A percentile compares a stretch with the other conserved stretches of the same genome.
Evolutionary conservation across 2,113 vertebrate species (phyloP).

Genomic region (Pyrgilauda ruficollis): DNA sequence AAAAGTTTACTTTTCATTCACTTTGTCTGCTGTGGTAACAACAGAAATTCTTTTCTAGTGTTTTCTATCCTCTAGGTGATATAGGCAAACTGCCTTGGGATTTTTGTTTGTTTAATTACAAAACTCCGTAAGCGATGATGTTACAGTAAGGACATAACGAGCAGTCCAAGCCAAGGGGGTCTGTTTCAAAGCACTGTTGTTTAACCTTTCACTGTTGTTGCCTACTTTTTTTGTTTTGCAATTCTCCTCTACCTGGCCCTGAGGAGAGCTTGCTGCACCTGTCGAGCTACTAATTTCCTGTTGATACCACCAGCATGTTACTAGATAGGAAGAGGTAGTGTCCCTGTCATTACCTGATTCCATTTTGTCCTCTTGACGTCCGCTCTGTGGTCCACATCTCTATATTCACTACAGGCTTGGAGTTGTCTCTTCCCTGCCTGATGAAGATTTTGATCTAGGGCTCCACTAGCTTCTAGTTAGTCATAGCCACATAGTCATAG

Average conservation of each 20-base stretch:
- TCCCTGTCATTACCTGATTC: neutral
- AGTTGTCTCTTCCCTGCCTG: neutral
- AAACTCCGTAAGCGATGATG: neutral
- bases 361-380: neutral
- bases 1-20: slow-evolving; percentile 69
- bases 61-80: neutral
- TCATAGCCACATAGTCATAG: neutral
- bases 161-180: accelerated
- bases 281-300: neutral
- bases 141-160: neutral
- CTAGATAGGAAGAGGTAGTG: neutral
- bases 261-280: neutral
- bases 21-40: slow-evolving; percentile 49
- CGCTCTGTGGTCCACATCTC: neutral
- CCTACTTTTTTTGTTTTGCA: neutral
- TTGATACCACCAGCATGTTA: neutral
- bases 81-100: neutral
- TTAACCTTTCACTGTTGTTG: neutral
- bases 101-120: neutral
- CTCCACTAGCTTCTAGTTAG: neutral
- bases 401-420: neutral
- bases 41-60: neutral
- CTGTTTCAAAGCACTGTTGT: neutral
- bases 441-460: neutral
- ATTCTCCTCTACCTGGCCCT: neutral